Evolutionary conservation across 92 coral and sea anemone genomes (phyloP).

Genomic region (Parazoanthus darwini): DNA sequence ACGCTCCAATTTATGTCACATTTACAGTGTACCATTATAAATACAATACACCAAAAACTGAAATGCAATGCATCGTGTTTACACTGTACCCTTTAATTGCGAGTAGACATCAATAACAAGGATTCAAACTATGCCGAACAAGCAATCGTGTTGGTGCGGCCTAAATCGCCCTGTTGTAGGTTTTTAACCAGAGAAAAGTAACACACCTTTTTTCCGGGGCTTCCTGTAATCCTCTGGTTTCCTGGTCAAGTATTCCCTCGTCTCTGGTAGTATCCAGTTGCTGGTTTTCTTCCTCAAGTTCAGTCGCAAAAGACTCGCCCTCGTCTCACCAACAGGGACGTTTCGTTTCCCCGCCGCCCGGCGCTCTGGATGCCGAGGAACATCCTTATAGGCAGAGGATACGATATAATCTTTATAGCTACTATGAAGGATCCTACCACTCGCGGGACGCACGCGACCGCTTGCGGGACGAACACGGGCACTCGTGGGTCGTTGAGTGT

Average conservation of each 20-base stretch:
- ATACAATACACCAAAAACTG: too few species aligned
- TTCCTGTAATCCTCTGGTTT: conserved; percentile 73
- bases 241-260: conserved; percentile 65
- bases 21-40: too few species aligned
- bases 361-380: conserved; percentile 48
- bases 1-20: too few species aligned
- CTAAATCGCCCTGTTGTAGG: too few species aligned
- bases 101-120: too few species aligned
- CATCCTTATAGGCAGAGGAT: conserved; percentile 65
- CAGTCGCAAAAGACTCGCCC: conserved; percentile 73
- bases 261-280: conserved; percentile 75
- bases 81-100: too few species aligned
- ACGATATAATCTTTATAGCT: conserved; percentile 87
- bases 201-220: conserved; percentile 43
- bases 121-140: too few species aligned
- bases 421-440: conserved; percentile 67
- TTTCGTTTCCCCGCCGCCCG: conserved; percentile 7
- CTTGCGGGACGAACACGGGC: conserved; percentile 63
- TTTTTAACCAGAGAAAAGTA: not conserved
- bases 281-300: conserved; percentile 64
- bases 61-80: too few species aligned
- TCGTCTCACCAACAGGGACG: conserved; percentile 60
- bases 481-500: conserved; percentile 45
- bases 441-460: conserved; percentile 54
- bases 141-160: too few species aligned